These are phyloP conservation scores for Drosophila greeni DNA, from an alignment of 2,888 invertebrate genomes.

Conservation along the genomic window DNA sequence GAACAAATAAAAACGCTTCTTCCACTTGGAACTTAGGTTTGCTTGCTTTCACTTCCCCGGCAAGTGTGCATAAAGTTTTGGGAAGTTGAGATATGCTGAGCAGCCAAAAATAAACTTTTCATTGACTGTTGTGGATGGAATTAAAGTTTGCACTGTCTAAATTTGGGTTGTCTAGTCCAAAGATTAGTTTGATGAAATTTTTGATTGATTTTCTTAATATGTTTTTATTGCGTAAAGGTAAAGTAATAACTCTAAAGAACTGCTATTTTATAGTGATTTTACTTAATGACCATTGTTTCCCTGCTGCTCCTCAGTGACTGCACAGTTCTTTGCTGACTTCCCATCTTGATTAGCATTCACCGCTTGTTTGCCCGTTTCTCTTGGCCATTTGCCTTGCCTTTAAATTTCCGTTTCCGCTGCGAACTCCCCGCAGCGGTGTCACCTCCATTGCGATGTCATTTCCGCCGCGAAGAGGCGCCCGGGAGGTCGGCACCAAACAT, in stretches of 20 bases:
- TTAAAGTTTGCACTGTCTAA: slow-evolving; percentile 4
- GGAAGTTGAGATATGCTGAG: slow-evolving; percentile 5
- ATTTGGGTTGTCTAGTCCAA: neutral
- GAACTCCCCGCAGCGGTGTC: slow-evolving; percentile 22
- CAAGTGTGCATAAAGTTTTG: slow-evolving; percentile 17
- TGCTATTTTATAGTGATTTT: neutral
- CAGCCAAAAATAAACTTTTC: neutral
- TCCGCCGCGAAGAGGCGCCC: slow-evolving; percentile 20
- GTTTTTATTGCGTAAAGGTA: neutral
- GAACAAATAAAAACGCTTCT: slow-evolving; percentile 11
- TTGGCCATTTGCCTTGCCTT: slow-evolving; percentile 38
- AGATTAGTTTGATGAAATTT: neutral
- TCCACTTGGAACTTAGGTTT: slow-evolving; percentile 15
- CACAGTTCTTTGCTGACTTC: slow-evolving; percentile 15
- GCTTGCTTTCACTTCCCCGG: slow-evolving; percentile 1
- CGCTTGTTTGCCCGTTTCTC: slow-evolving; percentile 26
- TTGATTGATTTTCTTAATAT: neutral
- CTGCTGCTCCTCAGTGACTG: neutral
- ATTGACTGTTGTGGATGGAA: neutral
- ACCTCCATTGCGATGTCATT: slow-evolving; percentile 41
- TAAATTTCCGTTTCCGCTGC: slow-evolving; percentile 43
- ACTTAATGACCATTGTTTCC: slow-evolving; percentile 5
- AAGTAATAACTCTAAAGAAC: neutral
- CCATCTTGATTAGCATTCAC: slow-evolving; percentile 41
- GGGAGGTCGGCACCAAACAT: slow-evolving; percentile 16